Percentiles rank a stretch among this genome's conserved stretches.
phyloP scores from a whole-genome alignment of 2,113 vertebrate genomes.

The Sialia sialis region DNA sequence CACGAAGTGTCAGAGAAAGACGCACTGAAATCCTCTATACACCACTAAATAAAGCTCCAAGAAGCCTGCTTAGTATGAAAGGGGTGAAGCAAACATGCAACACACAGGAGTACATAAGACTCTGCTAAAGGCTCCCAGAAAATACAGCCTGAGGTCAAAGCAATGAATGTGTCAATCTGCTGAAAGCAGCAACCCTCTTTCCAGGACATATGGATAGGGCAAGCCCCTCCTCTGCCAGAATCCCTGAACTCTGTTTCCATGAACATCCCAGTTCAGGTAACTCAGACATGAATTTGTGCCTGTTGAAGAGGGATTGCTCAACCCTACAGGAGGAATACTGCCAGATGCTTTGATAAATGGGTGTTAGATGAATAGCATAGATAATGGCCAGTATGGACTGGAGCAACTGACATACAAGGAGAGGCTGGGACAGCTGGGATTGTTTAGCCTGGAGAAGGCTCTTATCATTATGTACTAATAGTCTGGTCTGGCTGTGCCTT shows the following conservation, averaged over 20 bases:
- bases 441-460: neutral
- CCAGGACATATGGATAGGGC: neutral
- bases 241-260: neutral
- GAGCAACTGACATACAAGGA: neutral
- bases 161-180: neutral
- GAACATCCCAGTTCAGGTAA: neutral
- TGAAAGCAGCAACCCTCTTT: neutral
- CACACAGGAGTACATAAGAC: neutral
- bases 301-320: neutral
- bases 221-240: neutral
- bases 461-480: neutral
- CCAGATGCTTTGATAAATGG: neutral
- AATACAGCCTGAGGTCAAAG: neutral
- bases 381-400: neutral
- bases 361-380: neutral
- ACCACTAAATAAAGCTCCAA: neutral
- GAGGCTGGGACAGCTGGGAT: neutral
- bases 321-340: neutral
- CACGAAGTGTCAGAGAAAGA: neutral
- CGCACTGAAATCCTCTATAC: neutral
- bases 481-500: neutral
- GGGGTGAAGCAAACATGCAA: neutral
- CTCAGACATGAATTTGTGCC: neutral
- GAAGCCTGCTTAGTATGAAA: neutral
- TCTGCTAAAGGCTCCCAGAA: neutral